A percentile compares a stretch with the other conserved stretches of the same genome.
Conservation (phyloP, 2,113 vertebrate species). For the Pseudorhombus dupliciocellatus region DNA sequence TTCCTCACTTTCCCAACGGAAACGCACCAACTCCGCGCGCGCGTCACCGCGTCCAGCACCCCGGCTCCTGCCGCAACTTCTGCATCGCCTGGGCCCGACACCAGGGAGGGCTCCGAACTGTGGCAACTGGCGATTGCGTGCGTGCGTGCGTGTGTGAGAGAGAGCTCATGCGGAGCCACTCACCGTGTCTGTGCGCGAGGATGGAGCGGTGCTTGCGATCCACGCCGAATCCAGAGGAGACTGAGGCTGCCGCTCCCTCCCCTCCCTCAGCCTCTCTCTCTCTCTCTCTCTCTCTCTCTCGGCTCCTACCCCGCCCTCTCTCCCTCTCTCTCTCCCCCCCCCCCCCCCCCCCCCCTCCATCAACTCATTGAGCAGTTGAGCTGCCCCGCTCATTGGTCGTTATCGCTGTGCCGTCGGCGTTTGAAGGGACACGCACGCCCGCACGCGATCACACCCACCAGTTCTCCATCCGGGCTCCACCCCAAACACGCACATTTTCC, state of each 20-base stretch:
- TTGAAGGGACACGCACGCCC: constrained; percentile 6
- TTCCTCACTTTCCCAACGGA: not conserved
- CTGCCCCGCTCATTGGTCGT: constrained; percentile 60
- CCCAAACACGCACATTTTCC: not conserved
- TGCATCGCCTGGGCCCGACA: not conserved
- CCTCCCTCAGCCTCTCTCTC: not conserved
- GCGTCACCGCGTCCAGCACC: not conserved
- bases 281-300: constrained; percentile 8
- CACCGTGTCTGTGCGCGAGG: constrained; percentile 29
- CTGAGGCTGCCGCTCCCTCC: constrained; percentile 17
- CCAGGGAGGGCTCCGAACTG: not conserved
- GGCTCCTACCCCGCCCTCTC: not conserved
- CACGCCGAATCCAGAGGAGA: constrained; percentile 4
- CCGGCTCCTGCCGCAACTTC: not conserved
- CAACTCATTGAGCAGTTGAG: constrained; percentile 48
- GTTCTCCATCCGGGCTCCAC: no score
- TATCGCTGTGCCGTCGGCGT: constrained; percentile 6
- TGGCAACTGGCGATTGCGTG: not conserved
- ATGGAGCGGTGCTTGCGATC: constrained; percentile 11
- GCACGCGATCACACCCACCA: not conserved
- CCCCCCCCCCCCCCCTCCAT: constrained; percentile 8
- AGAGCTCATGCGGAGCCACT: constrained; percentile 11
- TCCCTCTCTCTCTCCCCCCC: not conserved
- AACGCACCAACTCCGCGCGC: not conserved
- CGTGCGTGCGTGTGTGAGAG: not conserved